These are phyloP conservation scores for Apis laboriosa DNA, from an alignment of 1,140 invertebrate species.

Conservation along the genomic window DNA sequence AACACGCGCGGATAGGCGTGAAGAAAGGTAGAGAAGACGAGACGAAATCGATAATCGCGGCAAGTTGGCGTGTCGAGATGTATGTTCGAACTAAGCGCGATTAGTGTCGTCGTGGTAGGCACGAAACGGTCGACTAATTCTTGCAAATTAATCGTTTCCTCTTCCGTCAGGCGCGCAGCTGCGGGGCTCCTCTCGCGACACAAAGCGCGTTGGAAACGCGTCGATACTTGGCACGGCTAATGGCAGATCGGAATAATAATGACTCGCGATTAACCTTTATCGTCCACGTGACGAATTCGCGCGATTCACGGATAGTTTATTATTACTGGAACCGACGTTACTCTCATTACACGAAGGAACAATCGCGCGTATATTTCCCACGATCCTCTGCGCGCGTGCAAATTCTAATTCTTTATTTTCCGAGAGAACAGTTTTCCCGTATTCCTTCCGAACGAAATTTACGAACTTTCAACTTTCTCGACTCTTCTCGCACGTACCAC, in stretches of 20 bases:
- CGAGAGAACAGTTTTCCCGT: too few species aligned
- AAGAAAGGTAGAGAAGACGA: neutral
- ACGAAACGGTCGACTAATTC: slow-evolving; percentile 47
- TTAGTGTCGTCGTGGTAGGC: slow-evolving; percentile 30
- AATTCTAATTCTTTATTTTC: too few species aligned
- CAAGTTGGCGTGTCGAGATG: neutral
- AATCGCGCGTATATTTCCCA: slow-evolving; percentile 68
- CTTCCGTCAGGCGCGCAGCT: slow-evolving; percentile 46
- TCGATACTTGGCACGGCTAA: slow-evolving; percentile 62
- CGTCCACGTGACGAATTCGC: slow-evolving; percentile 77
- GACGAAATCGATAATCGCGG: slow-evolving; percentile 27
- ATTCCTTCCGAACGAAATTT: too few species aligned
- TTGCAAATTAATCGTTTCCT: slow-evolving; percentile 60
- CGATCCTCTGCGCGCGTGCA: slow-evolving; percentile 40
- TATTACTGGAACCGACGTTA: slow-evolving; percentile 67
- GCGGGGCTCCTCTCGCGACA: slow-evolving; percentile 28
- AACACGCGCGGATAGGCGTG: neutral
- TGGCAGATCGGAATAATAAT: slow-evolving; percentile 78
- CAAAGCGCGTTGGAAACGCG: slow-evolving; percentile 34
- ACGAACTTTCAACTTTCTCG: too few species aligned
- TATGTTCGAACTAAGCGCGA: slow-evolving; percentile 27
- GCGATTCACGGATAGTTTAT: slow-evolving; percentile 77
- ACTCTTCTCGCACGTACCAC: too few species aligned
- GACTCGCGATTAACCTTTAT: slow-evolving; percentile 77
- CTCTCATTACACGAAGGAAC: slow-evolving; percentile 41